Evolutionary conservation across 2,113 vertebrate genomes (phyloP), one percentile per base, ranked within the genome.

Genomic region (Esox niger): DNA sequence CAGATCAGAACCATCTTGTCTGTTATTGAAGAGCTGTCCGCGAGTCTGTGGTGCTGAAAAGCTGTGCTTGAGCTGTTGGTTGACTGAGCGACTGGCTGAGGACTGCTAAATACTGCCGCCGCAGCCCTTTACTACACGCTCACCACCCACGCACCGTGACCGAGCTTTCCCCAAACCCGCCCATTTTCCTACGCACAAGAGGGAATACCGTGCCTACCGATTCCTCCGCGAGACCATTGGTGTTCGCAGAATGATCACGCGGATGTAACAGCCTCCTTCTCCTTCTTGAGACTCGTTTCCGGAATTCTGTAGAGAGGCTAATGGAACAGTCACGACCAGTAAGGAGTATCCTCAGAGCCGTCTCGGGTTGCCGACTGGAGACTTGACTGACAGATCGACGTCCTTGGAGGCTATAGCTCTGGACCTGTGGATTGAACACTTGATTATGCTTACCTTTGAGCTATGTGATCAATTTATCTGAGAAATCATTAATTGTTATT

Each of bases 1-100:
- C 91, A 92, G 81, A 92, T 92, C 30, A 92, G 88, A 86, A 92
- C 91, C 91, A 92, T 92, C 81, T 15, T 64, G 62, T 47, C 17
- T 10, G 17, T 64, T 31, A 32, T 20, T 3, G 52, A 65, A 79
- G 82, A 82, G 82, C 84, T 88, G 83, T 88, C 82, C 82, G 31
- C 38, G 47, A 49, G 2, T 73, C 26, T 47, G 26, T 76, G 85
- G 82, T 87, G 82, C 83, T 89, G 85, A 85, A 80, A 69, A 23
- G 55, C 73, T 74, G 62, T 55, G 60, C 79, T 49, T 60, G 74
- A 82, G 63, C 47, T 82, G 74, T 69, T 67, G 23, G 35, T 58
- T 31, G 43, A 65, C 55, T 73, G 38, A 72, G 55, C 60, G 59
- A 35, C 46, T 33, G 20, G 21, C 38, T 65, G 71, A 52, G 64